Percentiles rank a stretch among this genome's conserved stretches.
Conservation (phyloP, 2,888 invertebrate species). For the Caenorhabditis wallacei region DNA sequence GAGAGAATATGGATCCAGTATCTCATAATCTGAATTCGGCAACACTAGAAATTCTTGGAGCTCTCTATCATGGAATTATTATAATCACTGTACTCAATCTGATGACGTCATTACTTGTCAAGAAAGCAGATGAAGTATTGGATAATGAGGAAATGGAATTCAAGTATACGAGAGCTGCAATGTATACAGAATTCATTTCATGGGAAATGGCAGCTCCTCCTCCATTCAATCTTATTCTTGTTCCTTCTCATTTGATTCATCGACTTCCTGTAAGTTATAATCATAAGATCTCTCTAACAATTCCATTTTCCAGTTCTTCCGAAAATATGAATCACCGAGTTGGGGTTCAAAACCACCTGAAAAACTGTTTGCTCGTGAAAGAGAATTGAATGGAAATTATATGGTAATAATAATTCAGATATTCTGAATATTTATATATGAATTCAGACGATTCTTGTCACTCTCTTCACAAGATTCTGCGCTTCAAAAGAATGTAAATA, state of each 20-base stretch:
- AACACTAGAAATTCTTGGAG: conserved; percentile 68
- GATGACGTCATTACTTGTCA: conserved; percentile 79
- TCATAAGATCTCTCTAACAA: not conserved
- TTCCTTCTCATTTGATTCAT: conserved; percentile 38
- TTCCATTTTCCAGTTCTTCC: not conserved
- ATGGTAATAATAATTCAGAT: not conserved
- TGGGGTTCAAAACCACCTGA: conserved; percentile 30
- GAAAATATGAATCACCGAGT: conserved; percentile 10
- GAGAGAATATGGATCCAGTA: conserved; percentile 55
- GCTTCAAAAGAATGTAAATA: conserved; percentile 61
- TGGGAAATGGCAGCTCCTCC: conserved; percentile 76
- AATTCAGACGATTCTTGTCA: conserved; percentile 47
- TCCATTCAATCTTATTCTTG: conserved; percentile 73
- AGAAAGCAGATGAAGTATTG: conserved; percentile 77
- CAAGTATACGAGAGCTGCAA: conserved; percentile 77
- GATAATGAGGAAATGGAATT: conserved; percentile 80
- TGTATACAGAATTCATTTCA: conserved; percentile 76
- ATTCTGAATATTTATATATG: not conserved
- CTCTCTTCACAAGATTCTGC: conserved; percentile 58
- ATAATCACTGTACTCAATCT: conserved; percentile 78
- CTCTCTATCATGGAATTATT: conserved; percentile 75
- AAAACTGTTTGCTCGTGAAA: not conserved
- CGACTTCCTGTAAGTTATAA: conserved; percentile 12
- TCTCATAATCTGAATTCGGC: conserved; percentile 54
- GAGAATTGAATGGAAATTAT: conserved; percentile 1